These are phyloP conservation scores for Neocloeon triangulifer DNA, from an alignment of 1,140 invertebrate species.

Conservation along the genomic window DNA sequence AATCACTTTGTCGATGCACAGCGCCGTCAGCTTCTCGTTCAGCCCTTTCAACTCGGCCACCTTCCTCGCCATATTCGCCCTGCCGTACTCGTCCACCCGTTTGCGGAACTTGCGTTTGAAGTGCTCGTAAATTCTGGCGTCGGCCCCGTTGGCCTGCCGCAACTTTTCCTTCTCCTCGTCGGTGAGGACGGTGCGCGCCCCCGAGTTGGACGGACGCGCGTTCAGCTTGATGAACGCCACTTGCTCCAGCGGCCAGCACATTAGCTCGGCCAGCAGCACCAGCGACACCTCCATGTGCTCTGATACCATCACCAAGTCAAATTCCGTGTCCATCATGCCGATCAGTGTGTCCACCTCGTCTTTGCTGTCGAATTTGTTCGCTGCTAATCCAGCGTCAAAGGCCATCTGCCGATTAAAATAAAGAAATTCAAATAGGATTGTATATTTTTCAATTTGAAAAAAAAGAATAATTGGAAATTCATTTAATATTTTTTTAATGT, in stretches of 20 bases:
- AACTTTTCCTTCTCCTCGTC: not conserved
- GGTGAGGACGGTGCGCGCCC: not conserved
- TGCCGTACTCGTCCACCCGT: too few species aligned
- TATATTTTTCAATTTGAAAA: too few species aligned
- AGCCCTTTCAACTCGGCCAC: too few species aligned
- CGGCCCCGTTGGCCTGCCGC: not conserved
- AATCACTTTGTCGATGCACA: too few species aligned
- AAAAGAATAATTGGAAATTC: too few species aligned
- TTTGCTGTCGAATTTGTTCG: not conserved
- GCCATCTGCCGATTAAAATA: too few species aligned
- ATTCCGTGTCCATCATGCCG: constrained; percentile 16
- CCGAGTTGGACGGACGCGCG: not conserved
- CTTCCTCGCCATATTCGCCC: too few species aligned
- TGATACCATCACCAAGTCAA: constrained; percentile 25
- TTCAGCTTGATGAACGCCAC: constrained; percentile 1
- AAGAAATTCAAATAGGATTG: too few species aligned
- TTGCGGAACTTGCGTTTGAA: too few species aligned
- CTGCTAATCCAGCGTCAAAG: not conserved
- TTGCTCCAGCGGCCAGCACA: constrained; percentile 22
- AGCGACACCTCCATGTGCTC: constrained; percentile 28
- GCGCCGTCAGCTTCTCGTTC: too few species aligned
- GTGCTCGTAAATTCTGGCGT: not conserved
- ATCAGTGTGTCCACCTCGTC: constrained; percentile 9
- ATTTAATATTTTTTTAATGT: too few species aligned
- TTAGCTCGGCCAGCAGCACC: constrained; percentile 20